Percentiles rank a stretch among this genome's conserved stretches.
Conservation (phyloP, 2,797 vertebrate genomes). For the Bradypus variegatus region DNA sequence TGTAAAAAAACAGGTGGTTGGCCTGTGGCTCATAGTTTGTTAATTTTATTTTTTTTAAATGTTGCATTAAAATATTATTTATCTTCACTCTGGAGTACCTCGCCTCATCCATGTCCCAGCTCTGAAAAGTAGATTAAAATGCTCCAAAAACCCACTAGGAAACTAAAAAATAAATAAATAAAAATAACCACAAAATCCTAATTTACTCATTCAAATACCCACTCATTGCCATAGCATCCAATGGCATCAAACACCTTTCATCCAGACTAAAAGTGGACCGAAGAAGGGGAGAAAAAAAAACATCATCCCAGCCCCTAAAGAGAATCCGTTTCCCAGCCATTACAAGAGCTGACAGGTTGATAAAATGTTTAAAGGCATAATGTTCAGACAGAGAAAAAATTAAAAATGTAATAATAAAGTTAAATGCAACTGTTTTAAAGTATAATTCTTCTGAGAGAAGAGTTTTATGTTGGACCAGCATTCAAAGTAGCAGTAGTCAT, state of each 20-base stretch:
- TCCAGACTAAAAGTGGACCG: conserved; percentile 14
- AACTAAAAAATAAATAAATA: not conserved
- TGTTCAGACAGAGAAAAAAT: conserved; percentile 75
- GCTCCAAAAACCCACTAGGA: not conserved
- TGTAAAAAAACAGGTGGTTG: conserved; percentile 20
- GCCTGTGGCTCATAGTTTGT: not conserved
- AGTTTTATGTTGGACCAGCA: conserved; percentile 78
- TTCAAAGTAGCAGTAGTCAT: conserved; percentile 78
- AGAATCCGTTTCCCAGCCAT: conserved; percentile 65
- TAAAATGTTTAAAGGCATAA: conserved; percentile 72
- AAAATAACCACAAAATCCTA: not conserved
- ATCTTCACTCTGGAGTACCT: not conserved
- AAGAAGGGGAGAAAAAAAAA: not conserved
- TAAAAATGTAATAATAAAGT: conserved; percentile 79
- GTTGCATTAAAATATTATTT: not conserved
- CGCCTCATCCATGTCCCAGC: not conserved
- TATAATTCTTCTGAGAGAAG: conserved; percentile 79
- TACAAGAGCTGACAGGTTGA: conserved; percentile 72
- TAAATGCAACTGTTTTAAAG: conserved; percentile 79
- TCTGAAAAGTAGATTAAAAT: not conserved
- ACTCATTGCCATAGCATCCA: not conserved
- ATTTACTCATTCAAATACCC: conserved; percentile 37
- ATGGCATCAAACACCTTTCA: not conserved
- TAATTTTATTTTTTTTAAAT: not conserved
- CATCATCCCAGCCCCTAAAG: conserved; percentile 33